These are phyloP conservation scores for Acleris emargana DNA, from an alignment of 2,888 invertebrate species.

Conservation along the genomic window DNA sequence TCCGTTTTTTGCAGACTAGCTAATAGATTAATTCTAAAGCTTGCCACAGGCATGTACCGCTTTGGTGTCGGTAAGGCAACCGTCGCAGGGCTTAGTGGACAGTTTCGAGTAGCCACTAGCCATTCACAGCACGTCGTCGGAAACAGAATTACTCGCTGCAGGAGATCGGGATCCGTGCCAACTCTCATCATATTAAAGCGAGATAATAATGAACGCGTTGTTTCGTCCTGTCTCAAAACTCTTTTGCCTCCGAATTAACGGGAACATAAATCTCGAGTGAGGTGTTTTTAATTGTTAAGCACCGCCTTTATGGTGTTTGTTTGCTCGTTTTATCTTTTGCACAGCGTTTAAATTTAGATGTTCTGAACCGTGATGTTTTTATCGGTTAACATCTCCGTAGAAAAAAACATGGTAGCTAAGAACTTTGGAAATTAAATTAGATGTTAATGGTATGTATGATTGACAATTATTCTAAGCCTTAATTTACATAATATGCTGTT, in stretches of 20 bases:
- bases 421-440: too few species aligned
- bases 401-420: too few species aligned
- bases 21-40: too few species aligned
- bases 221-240: constrained; percentile 55
- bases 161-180: constrained; percentile 71
- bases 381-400: too few species aligned
- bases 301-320: not conserved
- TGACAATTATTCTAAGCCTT: too few species aligned
- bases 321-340: not conserved
- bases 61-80: constrained; percentile 20
- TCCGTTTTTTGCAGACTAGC: too few species aligned
- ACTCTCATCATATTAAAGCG: constrained; percentile 76
- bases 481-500: too few species aligned
- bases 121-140: constrained; percentile 71
- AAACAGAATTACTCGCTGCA: constrained; percentile 71
- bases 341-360: too few species aligned
- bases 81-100: constrained; percentile 46
- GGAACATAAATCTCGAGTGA: constrained; percentile 2
- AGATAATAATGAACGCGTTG: constrained; percentile 71
- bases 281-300: not conserved
- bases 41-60: not conserved
- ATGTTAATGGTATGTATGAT: too few species aligned
- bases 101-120: constrained; percentile 53
- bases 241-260: constrained; percentile 23
- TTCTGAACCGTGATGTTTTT: too few species aligned